phyloP scores from a whole-genome alignment of 2,888 invertebrate genomes.

The Plagodis pulveraria region DNA sequence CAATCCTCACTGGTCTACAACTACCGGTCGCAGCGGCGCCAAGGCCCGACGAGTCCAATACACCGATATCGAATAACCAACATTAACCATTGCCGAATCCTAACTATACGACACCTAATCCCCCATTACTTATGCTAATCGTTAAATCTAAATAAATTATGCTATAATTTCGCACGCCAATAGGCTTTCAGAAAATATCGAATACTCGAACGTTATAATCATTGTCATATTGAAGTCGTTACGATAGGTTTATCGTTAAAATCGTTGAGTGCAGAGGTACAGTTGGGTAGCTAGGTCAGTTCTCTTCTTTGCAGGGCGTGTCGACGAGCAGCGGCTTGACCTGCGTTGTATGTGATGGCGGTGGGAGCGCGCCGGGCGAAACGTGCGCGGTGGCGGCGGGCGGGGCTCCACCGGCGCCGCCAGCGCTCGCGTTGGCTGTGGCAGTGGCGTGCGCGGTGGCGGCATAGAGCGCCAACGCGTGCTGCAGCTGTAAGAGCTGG shows the following conservation, averaged over 20 bases:
- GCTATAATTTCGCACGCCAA: constrained; percentile 71
- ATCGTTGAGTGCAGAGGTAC: constrained; percentile 37
- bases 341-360: constrained; percentile 62
- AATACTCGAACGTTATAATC: constrained; percentile 53
- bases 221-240: constrained; percentile 47
- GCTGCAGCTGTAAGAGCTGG: constrained; percentile 78
- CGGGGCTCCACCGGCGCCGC: constrained; percentile 40
- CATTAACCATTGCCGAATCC: constrained; percentile 74
- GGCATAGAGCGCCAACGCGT: constrained; percentile 77
- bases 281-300: constrained; percentile 49
- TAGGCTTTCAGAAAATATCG: constrained; percentile 70
- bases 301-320: constrained; percentile 77
- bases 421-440: constrained; percentile 52
- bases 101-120: constrained; percentile 74
- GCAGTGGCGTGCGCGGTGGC: constrained; percentile 77
- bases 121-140: constrained; percentile 70
- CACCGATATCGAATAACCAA: constrained; percentile 72
- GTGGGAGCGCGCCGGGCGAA: constrained; percentile 45
- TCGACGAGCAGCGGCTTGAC: constrained; percentile 77
- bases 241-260: constrained; percentile 41
- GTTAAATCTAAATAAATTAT: constrained; percentile 70
- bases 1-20: constrained; percentile 46
- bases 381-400: constrained; percentile 53
- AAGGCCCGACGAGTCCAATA: constrained; percentile 59
- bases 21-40: background rate